These are phyloP conservation scores for Delphinapterus leucas DNA, from an alignment of 2,113 vertebrate species.

Conservation along the genomic window DNA sequence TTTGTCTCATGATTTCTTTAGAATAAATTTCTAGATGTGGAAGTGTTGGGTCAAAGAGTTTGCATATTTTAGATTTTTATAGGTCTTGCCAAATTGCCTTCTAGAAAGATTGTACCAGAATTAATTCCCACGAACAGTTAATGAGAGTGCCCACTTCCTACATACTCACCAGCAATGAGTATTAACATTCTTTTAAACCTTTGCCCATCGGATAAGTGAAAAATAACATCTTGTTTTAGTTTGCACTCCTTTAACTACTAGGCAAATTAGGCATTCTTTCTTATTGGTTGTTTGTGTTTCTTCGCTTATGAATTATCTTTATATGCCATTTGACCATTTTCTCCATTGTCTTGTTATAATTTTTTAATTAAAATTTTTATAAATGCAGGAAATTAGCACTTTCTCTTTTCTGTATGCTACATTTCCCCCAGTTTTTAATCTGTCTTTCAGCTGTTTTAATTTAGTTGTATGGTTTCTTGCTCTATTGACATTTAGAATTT, in stretches of 20 bases:
- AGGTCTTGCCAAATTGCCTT: slow-evolving; percentile 47
- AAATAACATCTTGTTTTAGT: slow-evolving; percentile 40
- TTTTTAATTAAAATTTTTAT: background rate
- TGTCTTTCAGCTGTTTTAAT: background rate
- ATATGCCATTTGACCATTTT: background rate
- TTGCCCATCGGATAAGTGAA: slow-evolving; percentile 65
- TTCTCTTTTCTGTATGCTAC: background rate
- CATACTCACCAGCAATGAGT: background rate
- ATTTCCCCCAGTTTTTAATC: background rate
- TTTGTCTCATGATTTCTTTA: background rate
- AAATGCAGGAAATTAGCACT: background rate
- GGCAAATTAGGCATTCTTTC: background rate
- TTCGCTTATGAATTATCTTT: background rate
- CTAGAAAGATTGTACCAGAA: slow-evolving; percentile 27
- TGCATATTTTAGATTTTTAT: slow-evolving; percentile 18
- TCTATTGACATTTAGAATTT: background rate
- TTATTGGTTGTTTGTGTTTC: background rate
- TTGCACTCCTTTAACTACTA: slow-evolving; percentile 26
- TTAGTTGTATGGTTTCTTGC: background rate
- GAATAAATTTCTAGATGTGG: background rate
- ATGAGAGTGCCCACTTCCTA: slow-evolving; percentile 49
- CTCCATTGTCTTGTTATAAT: background rate
- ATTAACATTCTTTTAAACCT: slow-evolving; percentile 50
- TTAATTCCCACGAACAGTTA: slow-evolving; percentile 54
- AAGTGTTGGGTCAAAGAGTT: slow-evolving; percentile 9